Percentiles rank a stretch among this genome's conserved stretches.
Conservation (phyloP, 2,888 invertebrate genomes). For the Ceramica pisi region DNA sequence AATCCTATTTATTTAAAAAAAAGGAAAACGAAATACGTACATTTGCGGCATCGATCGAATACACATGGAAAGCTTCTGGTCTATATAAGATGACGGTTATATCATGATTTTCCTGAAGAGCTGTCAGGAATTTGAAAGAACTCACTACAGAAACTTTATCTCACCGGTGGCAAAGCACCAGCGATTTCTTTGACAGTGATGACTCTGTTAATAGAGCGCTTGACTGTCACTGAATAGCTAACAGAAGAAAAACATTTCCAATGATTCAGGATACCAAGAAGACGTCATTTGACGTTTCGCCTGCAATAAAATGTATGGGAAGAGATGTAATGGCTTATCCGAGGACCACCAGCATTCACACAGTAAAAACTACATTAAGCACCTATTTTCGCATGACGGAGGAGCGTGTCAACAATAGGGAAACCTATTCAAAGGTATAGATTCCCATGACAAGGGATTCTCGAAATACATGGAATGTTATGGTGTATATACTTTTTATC, state of each 20-base stretch:
- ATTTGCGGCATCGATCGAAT: no score
- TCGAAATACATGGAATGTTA: constrained; percentile 25
- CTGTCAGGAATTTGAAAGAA: no score
- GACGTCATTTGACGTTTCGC: constrained; percentile 16
- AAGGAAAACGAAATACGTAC: no score
- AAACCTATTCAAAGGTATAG: constrained; percentile 32
- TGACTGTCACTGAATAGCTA: background rate
- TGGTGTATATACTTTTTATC: constrained; percentile 26
- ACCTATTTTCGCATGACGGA: constrained; percentile 53
- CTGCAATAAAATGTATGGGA: constrained; percentile 40
- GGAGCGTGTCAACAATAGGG: constrained; percentile 50
- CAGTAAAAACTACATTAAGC: constrained; percentile 42
- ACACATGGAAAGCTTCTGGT: no score
- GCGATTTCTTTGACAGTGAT: background rate
- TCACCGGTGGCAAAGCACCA: background rate
- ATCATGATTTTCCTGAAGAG: no score
- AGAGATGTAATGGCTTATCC: constrained; percentile 11
- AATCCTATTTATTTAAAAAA: no score
- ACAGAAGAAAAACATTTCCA: constrained; percentile 7
- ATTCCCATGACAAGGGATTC: constrained; percentile 47
- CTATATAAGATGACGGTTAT: no score
- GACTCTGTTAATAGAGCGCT: background rate
- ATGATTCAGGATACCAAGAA: background rate
- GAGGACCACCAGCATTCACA: constrained; percentile 40
- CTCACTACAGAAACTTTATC: no score